Evolutionary conservation across 2,113 vertebrate genomes (phyloP).

Genomic region (Oryctolagus cuniculus): mOryCun1.1 NC_091435.1:22934501-22935000

Average conservation of each 20-base stretch:
- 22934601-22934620: not conserved
- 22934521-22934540: not conserved
- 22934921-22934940: too few relatives aligned
- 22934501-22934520: fast-evolving
- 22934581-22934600: not conserved
- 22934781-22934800: not conserved
- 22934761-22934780: fast-evolving
- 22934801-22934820: not conserved
- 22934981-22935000: not conserved
- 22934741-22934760: not conserved
- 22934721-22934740: not conserved
- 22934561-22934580: not conserved
- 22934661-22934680: not conserved
- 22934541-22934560: not conserved
- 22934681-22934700: not conserved
- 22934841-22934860: not conserved
- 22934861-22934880: not conserved
- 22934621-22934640: not conserved
- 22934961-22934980: not conserved
- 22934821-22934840: not conserved
- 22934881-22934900: not conserved
- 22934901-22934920: not conserved
- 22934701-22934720: not conserved
- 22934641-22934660: not conserved
- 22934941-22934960: not conserved